phyloP scores from a whole-genome alignment of 2,888 invertebrate genomes.

The Malthinus seriepunctatus region DNA sequence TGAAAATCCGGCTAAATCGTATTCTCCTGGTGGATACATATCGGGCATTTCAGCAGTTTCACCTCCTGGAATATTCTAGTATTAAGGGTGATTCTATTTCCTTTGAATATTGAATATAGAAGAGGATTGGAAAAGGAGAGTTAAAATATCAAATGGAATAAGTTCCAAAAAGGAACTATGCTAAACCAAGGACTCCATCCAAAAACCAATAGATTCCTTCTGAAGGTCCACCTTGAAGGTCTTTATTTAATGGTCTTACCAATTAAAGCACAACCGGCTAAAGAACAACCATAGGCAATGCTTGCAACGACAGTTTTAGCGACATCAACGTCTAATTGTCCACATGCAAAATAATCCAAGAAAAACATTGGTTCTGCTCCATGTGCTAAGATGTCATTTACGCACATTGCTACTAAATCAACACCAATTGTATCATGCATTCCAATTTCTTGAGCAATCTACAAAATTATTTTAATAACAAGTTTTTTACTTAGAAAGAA shows the following conservation, averaged over 20 bases:
- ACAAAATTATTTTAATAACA: constrained; percentile 44
- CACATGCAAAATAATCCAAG: constrained; percentile 95
- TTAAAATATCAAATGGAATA: not conserved
- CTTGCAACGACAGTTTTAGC: constrained; percentile 83
- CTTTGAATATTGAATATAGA: too few relatives aligned
- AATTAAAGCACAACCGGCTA: constrained; percentile 84
- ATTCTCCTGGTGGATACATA: constrained; percentile 84
- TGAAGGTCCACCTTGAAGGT: too few relatives aligned
- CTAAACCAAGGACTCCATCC: too few relatives aligned
- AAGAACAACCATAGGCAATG: constrained; percentile 83
- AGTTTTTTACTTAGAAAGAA: not conserved
- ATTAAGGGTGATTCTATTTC: too few relatives aligned
- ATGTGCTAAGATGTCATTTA: constrained; percentile 93
- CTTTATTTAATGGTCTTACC: constrained; percentile 72
- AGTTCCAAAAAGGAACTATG: too few relatives aligned
- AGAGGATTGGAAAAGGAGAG: too few relatives aligned
- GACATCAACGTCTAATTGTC: constrained; percentile 75
- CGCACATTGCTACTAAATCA: constrained; percentile 98
- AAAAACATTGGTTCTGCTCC: constrained; percentile 97
- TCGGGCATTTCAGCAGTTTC: constrained; percentile 99
- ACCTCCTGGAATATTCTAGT: constrained; percentile 64
- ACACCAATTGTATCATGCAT: constrained; percentile 86
- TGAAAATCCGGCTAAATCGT: constrained; percentile 95
- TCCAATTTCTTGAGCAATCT: constrained; percentile 81
- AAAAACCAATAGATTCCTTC: too few relatives aligned